Conservation (phyloP, 2,888 invertebrate species). For the Chouioia cunea region DNA sequence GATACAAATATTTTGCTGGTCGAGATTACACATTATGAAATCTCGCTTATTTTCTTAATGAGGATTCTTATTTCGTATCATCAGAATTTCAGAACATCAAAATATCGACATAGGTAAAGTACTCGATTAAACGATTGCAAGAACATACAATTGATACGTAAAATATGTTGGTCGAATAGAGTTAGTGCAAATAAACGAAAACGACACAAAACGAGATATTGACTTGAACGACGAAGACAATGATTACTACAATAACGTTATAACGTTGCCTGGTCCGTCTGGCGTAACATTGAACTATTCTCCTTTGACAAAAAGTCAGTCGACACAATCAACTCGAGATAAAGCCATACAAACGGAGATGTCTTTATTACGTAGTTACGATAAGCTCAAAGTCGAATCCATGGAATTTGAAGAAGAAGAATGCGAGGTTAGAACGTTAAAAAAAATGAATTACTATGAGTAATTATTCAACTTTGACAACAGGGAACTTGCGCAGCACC, state of each 20-base stretch:
- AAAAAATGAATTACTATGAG: not conserved
- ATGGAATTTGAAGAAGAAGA: constrained; percentile 45
- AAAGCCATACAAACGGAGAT: constrained; percentile 49
- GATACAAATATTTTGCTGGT: too few species aligned
- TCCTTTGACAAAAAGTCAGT: constrained; percentile 20
- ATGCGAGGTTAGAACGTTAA: constrained; percentile 51
- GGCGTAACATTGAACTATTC: not conserved
- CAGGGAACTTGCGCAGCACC: constrained; percentile 49
- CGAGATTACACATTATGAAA: too few species aligned
- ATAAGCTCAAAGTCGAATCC: constrained; percentile 49
- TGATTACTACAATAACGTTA: not conserved
- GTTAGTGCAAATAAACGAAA: too few species aligned
- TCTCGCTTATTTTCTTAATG: constrained; percentile 13
- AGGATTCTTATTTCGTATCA: constrained; percentile 13
- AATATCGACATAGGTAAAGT: constrained; percentile 50
- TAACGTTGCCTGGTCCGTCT: constrained; percentile 15
- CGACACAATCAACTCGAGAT: constrained; percentile 36
- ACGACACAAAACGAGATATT: too few species aligned
- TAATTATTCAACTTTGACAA: not conserved
- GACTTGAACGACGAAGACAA: not conserved
- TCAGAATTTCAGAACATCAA: constrained; percentile 51
- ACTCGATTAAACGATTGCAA: too few species aligned
- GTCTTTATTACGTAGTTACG: constrained; percentile 52
- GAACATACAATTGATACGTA: not conserved
- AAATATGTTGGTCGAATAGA: not conserved